Conservation (phyloP, 2,888 invertebrate species). For the Dastarcus helophoroides region DNA sequence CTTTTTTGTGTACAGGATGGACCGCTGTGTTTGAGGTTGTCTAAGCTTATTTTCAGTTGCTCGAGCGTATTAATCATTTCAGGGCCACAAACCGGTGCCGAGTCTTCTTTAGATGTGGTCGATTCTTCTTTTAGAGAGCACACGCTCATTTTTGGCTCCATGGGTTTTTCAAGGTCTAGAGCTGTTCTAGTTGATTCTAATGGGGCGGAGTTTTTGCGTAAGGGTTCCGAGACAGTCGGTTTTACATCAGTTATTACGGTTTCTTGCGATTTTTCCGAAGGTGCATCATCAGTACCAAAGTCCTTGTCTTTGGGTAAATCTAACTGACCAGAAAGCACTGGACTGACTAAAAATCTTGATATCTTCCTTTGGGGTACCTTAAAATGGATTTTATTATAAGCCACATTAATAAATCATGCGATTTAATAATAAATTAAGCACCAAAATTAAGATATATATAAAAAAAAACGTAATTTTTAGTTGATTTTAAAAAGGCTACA, state of each 20-base stretch:
- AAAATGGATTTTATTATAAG: constrained; percentile 14
- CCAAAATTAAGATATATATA: too few species aligned
- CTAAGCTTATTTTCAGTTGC: constrained; percentile 45
- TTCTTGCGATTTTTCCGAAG: not conserved
- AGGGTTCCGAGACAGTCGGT: constrained; percentile 12
- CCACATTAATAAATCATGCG: constrained; percentile 2
- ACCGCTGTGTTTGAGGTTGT: constrained; percentile 43
- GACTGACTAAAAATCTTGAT: constrained; percentile 72
- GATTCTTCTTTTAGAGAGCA: constrained; percentile 25
- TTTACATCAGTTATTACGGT: not conserved
- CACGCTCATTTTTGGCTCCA: constrained; percentile 25
- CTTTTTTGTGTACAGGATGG: constrained; percentile 34
- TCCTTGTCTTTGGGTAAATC: constrained; percentile 34
- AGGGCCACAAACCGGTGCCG: constrained; percentile 37
- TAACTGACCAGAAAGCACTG: constrained; percentile 52
- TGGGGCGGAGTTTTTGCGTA: constrained; percentile 25
- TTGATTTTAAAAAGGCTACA: too few species aligned
- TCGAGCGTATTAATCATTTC: constrained; percentile 44
- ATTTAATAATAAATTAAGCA: too few species aligned
- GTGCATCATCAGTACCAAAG: constrained; percentile 13
- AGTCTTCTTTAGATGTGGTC: constrained; percentile 20
- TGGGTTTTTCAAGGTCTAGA: constrained; percentile 19
- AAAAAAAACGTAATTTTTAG: too few species aligned
- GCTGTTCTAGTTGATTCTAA: constrained; percentile 18
- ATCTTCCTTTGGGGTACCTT: constrained; percentile 55